These are phyloP conservation scores for Sminthurinus signatus DNA, from an alignment of 1,140 invertebrate genomes.

Conservation along the genomic window DNA sequence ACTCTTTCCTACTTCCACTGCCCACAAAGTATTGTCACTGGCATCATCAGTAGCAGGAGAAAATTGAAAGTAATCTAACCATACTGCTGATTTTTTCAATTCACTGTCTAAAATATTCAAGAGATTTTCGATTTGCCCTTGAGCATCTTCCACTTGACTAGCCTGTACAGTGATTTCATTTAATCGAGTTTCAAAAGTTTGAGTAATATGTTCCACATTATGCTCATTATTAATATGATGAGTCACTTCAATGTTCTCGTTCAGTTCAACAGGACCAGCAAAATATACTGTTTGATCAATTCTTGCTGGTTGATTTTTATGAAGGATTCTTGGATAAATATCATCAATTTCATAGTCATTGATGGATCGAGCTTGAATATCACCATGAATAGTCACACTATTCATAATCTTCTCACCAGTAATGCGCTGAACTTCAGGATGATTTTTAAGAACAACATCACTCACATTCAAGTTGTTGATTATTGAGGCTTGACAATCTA, in stretches of 20 bases:
- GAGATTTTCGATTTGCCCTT: no score
- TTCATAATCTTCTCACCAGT: background rate
- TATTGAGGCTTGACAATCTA: background rate
- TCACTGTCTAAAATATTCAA: background rate
- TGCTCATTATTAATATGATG: no score
- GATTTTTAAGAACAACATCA: background rate
- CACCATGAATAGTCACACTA: background rate
- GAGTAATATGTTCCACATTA: no score
- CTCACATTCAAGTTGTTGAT: background rate
- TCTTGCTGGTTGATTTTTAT: background rate
- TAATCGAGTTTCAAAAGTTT: no score
- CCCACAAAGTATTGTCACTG: background rate
- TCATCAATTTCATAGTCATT: constrained; percentile 4
- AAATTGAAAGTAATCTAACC: no score
- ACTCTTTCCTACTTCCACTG: no score
- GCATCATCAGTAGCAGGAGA: background rate
- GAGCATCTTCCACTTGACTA: no score
- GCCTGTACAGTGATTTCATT: background rate
- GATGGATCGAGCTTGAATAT: background rate
- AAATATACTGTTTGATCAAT: background rate
- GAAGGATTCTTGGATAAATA: background rate
- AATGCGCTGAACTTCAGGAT: background rate
- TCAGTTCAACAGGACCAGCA: background rate
- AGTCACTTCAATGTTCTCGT: background rate
- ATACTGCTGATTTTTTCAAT: background rate